A percentile compares a stretch with the other conserved stretches of the same genome.
These are phyloP conservation scores for Cossypha niveicapilla DNA, from an alignment of 2,797 vertebrate species.

Conservation along the genomic window DNA sequence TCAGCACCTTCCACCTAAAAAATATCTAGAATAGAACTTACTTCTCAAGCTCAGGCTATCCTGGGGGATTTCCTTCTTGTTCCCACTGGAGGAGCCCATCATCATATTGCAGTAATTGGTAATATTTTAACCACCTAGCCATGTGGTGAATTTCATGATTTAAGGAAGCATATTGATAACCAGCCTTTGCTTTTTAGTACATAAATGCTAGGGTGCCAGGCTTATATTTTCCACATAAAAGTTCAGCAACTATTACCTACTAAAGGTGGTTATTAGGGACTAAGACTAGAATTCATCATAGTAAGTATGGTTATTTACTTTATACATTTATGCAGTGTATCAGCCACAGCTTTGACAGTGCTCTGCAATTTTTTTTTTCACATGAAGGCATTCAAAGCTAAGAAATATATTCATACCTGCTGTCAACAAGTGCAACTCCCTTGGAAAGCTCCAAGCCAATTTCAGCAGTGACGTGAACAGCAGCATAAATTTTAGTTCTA, in stretches of 20 bases:
- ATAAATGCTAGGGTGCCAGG: conserved; percentile 50
- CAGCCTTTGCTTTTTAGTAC: conserved; percentile 44
- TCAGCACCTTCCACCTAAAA: conserved; percentile 10
- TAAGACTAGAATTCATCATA: conserved; percentile 67
- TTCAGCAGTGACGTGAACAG: conserved; percentile 58
- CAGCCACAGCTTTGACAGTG: conserved; percentile 68
- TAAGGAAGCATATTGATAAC: conserved; percentile 45
- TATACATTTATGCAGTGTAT: conserved; percentile 69
- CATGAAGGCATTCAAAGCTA: conserved; percentile 57
- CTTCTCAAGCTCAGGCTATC: background rate
- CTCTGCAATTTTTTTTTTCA: conserved; percentile 67
- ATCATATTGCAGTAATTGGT: background rate
- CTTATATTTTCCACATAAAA: conserved; percentile 67
- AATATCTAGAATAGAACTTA: background rate
- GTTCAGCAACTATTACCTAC: conserved; percentile 58
- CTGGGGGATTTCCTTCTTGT: background rate
- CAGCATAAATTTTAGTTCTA: conserved; percentile 66
- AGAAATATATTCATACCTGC: conserved; percentile 69
- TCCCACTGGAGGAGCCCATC: background rate
- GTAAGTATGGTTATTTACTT: conserved; percentile 70
- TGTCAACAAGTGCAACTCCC: conserved; percentile 69
- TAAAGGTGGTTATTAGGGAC: conserved; percentile 65
- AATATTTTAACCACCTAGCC: conserved; percentile 22
- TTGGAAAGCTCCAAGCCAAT: conserved; percentile 65
- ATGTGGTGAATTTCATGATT: conserved; percentile 2